Evolutionary conservation across 37 sponge, comb jelly and placozoan genomes (phyloP).

Genomic region (Hormiphora californensis): DNA sequence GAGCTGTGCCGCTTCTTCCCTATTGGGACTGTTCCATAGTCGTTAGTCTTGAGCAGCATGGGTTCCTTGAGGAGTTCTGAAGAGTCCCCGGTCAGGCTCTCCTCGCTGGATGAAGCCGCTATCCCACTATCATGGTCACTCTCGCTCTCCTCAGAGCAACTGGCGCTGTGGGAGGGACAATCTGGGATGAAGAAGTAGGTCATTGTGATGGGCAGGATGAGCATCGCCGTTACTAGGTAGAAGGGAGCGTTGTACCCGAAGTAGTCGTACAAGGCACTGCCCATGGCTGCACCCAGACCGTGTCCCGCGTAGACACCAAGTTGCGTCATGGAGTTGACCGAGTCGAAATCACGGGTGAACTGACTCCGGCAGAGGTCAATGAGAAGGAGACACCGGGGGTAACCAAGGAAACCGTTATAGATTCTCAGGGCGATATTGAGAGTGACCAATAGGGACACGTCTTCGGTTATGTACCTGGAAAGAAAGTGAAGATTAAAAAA

Average conservation of each 20-base stretch:
- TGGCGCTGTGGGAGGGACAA: background rate
- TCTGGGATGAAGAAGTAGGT: background rate
- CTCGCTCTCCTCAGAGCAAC: background rate
- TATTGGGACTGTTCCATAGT: no score
- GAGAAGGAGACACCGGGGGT: background rate
- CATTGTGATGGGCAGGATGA: background rate
- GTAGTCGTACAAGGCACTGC: background rate
- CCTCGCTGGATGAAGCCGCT: no score
- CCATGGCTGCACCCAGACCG: background rate
- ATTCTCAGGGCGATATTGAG: constrained; percentile 10
- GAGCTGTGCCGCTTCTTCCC: no score
- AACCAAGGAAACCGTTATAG: background rate
- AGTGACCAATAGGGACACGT: background rate
- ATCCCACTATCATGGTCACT: no score
- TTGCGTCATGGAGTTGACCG: background rate
- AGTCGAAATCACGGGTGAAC: background rate
- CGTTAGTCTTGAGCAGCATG: no score
- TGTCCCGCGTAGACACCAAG: background rate
- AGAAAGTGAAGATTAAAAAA: no score
- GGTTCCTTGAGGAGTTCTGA: no score
- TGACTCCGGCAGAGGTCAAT: background rate
- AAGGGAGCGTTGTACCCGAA: constrained; percentile 27
- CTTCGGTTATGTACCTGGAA: no score
- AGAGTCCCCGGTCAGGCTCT: no score
- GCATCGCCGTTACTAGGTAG: background rate